Evolutionary conservation across 2,113 vertebrate genomes (phyloP), one percentile per base, ranked within the genome.

Genomic region (Anarhynchus alexandrinus): DNA sequence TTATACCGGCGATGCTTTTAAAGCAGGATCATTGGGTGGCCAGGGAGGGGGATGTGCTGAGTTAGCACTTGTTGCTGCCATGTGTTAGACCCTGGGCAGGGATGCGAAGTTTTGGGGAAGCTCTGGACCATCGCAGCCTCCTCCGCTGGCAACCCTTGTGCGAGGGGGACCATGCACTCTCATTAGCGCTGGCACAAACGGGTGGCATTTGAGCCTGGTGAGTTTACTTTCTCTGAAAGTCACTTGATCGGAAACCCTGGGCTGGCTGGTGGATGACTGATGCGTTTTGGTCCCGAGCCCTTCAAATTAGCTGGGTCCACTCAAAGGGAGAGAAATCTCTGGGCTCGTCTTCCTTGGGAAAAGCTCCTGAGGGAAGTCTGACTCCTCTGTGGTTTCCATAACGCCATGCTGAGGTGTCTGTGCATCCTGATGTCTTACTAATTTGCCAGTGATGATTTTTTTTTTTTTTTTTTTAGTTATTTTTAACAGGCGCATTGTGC

Each of bases 371-470:
- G 93, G 91, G 93, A 93, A 90, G 51, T 65, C 90, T 95, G 91
- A 89, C 84, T 95, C 49, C 71, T 90, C 45, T 91, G 89, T 77
- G 89, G 89, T 95, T 97, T 95, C 81, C 71, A 79, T 94, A 96
- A 96, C 84, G 66, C 59, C 91, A 86, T 4, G 27, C 59, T 88
- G 94, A 96, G 91, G 93, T 94, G 81, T 91, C 86, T 94, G 74
- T 1, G 1, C 11, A 15, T 96, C 86, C 82, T 86, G 72, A 85
- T 92, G 88, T 95, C 91, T 88, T 95, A 95, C 86, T 96, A 94
- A 96, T 96, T 95, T 95, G 89, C 77, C 84, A 90, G 89, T 73
- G 82, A 97, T 95, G 81, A 93, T 82, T 96, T 95, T 93, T 42
- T 96, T 95, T 93, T 42, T 96, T 95, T 93, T 91, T 90, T 43